Conservation (phyloP, 2,888 invertebrate species). For the Ectemnius cavifrons region DNA sequence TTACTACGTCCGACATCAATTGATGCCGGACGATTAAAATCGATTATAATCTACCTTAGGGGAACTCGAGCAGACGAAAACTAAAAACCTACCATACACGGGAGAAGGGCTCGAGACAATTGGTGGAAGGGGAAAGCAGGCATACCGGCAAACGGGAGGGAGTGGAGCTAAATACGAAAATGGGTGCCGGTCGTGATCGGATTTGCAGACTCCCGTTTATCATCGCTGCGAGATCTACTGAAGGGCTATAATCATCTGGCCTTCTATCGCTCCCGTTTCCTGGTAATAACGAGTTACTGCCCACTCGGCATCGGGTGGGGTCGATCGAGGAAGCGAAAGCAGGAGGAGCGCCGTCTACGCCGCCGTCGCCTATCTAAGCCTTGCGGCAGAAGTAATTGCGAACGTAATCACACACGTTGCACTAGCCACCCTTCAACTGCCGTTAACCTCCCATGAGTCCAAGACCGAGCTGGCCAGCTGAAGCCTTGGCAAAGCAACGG, state of each 20-base stretch:
- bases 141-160: neutral
- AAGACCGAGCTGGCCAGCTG: too few relatives aligned
- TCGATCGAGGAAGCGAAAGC: too few relatives aligned
- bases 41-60: too few relatives aligned
- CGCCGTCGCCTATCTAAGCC: constrained; percentile 40
- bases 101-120: neutral
- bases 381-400: constrained; percentile 73
- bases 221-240: constrained; percentile 71
- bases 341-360: constrained; percentile 45
- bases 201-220: constrained; percentile 70
- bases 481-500: too few relatives aligned
- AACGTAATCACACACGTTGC: constrained; percentile 75
- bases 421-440: constrained; percentile 31
- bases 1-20: too few relatives aligned
- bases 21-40: too few relatives aligned
- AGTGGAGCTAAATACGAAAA: constrained; percentile 17
- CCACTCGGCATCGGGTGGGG: constrained; percentile 60
- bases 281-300: constrained; percentile 75
- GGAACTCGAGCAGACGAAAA: constrained; percentile 8
- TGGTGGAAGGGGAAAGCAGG: neutral
- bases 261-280: constrained; percentile 57
- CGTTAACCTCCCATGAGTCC: too few relatives aligned
- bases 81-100: neutral
- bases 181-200: constrained; percentile 62
- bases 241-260: constrained; percentile 72